These are phyloP conservation scores for Pseudochirops cupreus DNA, from an alignment of 2,797 vertebrate genomes.

Conservation along the genomic window DNA sequence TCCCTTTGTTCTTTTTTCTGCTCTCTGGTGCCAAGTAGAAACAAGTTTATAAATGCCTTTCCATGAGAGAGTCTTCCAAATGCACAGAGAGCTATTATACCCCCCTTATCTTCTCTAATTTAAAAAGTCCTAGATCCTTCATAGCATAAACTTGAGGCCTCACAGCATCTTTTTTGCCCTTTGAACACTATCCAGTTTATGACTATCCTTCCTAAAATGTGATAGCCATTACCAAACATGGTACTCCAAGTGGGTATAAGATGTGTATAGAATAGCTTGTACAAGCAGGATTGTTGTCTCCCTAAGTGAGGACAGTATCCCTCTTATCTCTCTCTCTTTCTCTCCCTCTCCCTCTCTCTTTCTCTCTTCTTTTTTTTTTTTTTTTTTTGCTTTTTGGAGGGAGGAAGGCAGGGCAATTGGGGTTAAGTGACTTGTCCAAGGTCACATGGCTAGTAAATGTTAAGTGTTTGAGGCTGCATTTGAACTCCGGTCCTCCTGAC, in stretches of 20 bases:
- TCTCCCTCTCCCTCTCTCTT: too few species aligned
- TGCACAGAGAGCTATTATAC: background rate
- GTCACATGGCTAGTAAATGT: too few species aligned
- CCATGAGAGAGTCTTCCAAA: background rate
- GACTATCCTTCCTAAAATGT: background rate
- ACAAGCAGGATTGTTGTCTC: background rate
- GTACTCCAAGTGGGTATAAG: background rate
- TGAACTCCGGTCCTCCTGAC: too few species aligned
- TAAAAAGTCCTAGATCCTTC: background rate
- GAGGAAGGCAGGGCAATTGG: too few species aligned
- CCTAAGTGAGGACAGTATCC: background rate
- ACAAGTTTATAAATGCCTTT: background rate
- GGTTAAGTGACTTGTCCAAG: too few species aligned
- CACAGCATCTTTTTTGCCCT: background rate
- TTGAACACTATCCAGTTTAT: background rate
- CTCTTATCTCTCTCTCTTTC: too few species aligned
- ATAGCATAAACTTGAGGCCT: background rate
- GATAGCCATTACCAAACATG: background rate
- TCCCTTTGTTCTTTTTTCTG: background rate
- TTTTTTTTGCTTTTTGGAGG: too few species aligned
- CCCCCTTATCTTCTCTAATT: background rate
- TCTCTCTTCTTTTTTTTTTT: too few species aligned
- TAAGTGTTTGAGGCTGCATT: too few species aligned
- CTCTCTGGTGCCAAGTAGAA: background rate
- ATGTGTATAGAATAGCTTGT: background rate